Evolutionary conservation across 2,888 invertebrate species (phyloP), one percentile per base, ranked within the genome.

Genomic region (Pachymerium ferrugineum): DNA sequence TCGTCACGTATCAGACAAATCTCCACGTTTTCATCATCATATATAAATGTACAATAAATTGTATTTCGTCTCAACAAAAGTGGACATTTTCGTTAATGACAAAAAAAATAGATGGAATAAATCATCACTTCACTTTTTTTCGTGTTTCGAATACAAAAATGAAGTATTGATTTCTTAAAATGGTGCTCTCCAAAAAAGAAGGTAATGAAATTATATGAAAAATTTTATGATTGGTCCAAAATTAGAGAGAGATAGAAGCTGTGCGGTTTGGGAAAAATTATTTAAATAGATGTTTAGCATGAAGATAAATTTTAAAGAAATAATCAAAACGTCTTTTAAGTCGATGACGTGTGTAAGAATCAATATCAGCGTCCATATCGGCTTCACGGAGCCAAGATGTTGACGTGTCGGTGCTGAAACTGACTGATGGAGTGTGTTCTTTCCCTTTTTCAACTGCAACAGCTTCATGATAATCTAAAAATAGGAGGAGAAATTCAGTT

Each of bases 301-400:
- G 90, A 83, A 90, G 90, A 92, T 92, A 94, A 84, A 95, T 91
- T 79, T 92, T 88, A 89, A 96, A 96, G 90, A 95, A 96, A 86
- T 96, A 96, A 85, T 96, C 95, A 82, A 94, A 94, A 80, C 90
- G 89, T 78, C 91, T 87, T 72, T 94, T 86, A 73, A 95, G 86
- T 75, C 90, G 90, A 77, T 91, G 91, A 78, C 91, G 88, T n/a
- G 94, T 92, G 83, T 95, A 95, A 62, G 92, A 91, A 78, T 89
- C 88, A 78, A 95, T 94, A 81, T 94, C 93, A 1, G 95, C 94
- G 83, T 96, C 95, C 91, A 96, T 94, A 80, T 93, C 91, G 81
- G 93, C 90, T 77, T 96, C 94, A 75, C 93, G 87, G 81, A 95
- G 86, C 97, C 97, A 97, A 6, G 94, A 94, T 35, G 93, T 92